Base-by-base conservation (phyloP, 2,888 invertebrate genomes). In the Hemithea aestivaria region DNA sequence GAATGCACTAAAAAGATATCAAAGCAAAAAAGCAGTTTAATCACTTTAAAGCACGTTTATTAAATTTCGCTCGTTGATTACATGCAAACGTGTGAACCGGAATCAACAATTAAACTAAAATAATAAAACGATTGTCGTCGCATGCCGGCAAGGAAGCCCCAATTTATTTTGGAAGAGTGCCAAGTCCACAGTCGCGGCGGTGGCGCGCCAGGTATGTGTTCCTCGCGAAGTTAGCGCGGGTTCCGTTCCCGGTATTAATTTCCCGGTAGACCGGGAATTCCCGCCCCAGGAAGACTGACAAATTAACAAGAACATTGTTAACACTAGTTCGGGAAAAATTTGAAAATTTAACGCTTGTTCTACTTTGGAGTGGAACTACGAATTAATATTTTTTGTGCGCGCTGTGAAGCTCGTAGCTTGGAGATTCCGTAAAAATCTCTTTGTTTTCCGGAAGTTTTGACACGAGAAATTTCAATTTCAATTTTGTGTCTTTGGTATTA, bases 181-280 rank as follows among this genome's bases (percentile, higher is more conserved):
- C 34, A 51, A 45, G 56, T 57, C 32, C 49, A 9, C 6, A 58
- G 27, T 45, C 0, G 10, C 20, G 6, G 20, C 25, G 32, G 10
- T 10, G 16, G 22, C 27, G 7, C 6, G 34, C 21, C 35, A 32
- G 27, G 40, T 35, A 35, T 57, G 56, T 53, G 29, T 29, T 52
- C 53, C 50, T 56, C 52, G 56, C 54, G 58, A 71, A 70, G 66
- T 72, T 67, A 50, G 51, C 48, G 42, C 46, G 47, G 57, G 56
- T 20, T 26, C 46, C 28, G 52, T 51, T 51, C 53, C 64, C 58
- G 69, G 64, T 64, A 64, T 64, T 72, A 71, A 73, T 74, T 69
- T 71, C 67, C 73, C 67, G 60, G 48, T 54, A 67, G 64, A 62
- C 62, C 45, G 51, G 52, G 59, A 64, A 65, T 62, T 62, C 60